Evolutionary conservation across 2,888 invertebrate species (phyloP).

Genomic region (Apamea epomidion): DNA sequence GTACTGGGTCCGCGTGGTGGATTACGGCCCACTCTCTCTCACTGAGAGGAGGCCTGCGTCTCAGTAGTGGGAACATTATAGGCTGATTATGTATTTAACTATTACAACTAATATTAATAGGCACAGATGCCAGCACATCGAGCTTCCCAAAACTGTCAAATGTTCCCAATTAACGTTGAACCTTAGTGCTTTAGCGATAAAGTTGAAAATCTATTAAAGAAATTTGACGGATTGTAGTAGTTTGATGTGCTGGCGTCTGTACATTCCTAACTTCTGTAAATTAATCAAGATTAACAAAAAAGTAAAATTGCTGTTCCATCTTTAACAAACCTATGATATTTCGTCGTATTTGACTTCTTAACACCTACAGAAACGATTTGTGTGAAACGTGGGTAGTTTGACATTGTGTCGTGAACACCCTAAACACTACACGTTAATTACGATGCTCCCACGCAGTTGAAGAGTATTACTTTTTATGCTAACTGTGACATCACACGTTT

Average conservation of each 20-base stretch:
- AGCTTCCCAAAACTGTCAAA: too few relatives aligned
- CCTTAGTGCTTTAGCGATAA: too few relatives aligned
- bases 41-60: too few relatives aligned
- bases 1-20: too few relatives aligned
- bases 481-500: constrained; percentile 30
- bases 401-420: constrained; percentile 24
- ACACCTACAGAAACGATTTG: constrained; percentile 9
- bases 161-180: too few relatives aligned
- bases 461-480: constrained; percentile 36
- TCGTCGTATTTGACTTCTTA: background rate
- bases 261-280: background rate
- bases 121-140: too few relatives aligned
- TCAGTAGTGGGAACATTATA: too few relatives aligned
- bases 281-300: background rate
- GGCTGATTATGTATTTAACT: background rate
- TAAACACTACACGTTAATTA: constrained; percentile 35
- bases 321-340: background rate
- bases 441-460: constrained; percentile 43
- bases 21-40: too few relatives aligned
- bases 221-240: too few relatives aligned
- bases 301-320: background rate
- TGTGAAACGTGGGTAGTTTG: constrained; percentile 25
- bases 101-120: background rate
- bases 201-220: too few relatives aligned
- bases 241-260: too few relatives aligned